These are phyloP conservation scores for Euura saliciscinereae DNA, from an alignment of 1,140 invertebrate species.

Conservation along the genomic window DNA sequence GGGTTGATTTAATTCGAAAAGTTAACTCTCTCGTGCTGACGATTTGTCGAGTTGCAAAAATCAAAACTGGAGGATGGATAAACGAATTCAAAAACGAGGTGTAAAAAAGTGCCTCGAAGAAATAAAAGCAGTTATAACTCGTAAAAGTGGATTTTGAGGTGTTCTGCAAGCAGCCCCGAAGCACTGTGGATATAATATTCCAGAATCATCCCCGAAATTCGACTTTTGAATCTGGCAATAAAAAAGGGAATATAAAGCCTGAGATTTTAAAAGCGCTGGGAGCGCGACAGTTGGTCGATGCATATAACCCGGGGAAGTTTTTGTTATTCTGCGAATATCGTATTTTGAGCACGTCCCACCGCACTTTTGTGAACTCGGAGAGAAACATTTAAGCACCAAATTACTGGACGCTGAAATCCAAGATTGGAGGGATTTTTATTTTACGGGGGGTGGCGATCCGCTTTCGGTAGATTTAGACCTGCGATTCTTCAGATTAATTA, in stretches of 20 bases:
- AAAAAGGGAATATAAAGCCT: constrained; percentile 53
- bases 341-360: constrained; percentile 52
- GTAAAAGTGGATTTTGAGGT: background rate
- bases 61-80: background rate
- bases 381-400: background rate
- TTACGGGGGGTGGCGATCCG: background rate
- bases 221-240: constrained; percentile 59
- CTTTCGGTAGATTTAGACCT: no score
- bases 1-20: no score
- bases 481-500: no score
- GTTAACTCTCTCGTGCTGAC: no score
- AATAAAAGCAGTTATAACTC: background rate
- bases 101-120: background rate
- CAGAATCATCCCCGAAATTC: constrained; percentile 34
- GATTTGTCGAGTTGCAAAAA: background rate
- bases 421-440: background rate
- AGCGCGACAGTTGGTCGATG: constrained; percentile 11
- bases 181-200: background rate
- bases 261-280: constrained; percentile 42
- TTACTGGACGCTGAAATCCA: background rate
- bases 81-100: background rate
- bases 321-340: constrained; percentile 51
- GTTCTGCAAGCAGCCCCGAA: background rate
- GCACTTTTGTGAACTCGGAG: background rate
- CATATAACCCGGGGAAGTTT: constrained; percentile 44